phyloP scores from a whole-genome alignment of 2,797 vertebrate species.

The Ceyx erithaca region DNA sequence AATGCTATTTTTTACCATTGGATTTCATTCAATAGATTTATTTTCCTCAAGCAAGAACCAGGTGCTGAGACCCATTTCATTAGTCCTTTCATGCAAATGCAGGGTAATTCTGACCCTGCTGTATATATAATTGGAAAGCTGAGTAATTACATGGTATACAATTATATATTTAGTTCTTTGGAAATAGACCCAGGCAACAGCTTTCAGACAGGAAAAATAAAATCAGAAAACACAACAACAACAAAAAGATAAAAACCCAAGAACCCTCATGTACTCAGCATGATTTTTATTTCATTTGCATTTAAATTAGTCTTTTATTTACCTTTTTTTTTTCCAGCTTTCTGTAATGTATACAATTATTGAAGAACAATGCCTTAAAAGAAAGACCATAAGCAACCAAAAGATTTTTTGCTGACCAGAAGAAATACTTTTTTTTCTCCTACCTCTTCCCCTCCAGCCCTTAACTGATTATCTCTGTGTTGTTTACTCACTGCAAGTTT shows the following conservation, averaged over 20 bases:
- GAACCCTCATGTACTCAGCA: not conserved
- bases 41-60: constrained; percentile 41
- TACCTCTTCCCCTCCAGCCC: not conserved
- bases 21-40: constrained; percentile 44
- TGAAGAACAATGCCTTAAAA: not conserved
- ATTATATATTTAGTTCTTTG: constrained; percentile 55
- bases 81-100: constrained; percentile 47
- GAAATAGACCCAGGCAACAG: constrained; percentile 38
- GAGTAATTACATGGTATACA: constrained; percentile 62
- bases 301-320: not conserved
- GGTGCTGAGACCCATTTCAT: constrained; percentile 54
- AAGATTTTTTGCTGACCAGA: not conserved
- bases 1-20: not conserved
- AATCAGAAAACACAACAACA: not conserved
- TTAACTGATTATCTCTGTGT: not conserved
- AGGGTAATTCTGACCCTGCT: constrained; percentile 15
- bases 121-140: constrained; percentile 45
- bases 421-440: not conserved
- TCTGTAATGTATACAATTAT: not conserved
- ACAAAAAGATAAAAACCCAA: not conserved
- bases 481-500: not conserved
- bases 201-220: not conserved
- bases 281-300: not conserved
- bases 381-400: not conserved
- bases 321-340: not conserved